phyloP scores from a whole-genome alignment of 2,113 vertebrate genomes.

The Crocuta crocuta region DNA sequence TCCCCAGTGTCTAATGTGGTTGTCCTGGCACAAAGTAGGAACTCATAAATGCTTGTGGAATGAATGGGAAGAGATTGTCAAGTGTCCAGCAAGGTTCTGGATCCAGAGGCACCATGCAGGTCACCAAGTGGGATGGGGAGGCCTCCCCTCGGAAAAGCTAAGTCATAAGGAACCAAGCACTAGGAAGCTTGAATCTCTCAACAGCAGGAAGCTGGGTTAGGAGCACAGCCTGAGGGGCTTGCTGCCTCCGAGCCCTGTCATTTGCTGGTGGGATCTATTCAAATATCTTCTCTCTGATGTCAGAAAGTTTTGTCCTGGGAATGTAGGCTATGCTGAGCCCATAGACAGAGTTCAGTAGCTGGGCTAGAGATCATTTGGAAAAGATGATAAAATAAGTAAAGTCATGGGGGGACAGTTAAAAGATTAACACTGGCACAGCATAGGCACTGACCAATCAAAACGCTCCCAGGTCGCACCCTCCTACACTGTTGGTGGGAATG shows the following conservation, averaged over 20 bases:
- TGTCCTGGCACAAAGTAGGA: background rate
- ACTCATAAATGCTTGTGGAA: background rate
- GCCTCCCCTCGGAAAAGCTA: background rate
- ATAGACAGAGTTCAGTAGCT: background rate
- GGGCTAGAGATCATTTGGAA: background rate
- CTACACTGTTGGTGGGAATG: too few species aligned
- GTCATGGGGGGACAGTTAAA: background rate
- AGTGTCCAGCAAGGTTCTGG: background rate
- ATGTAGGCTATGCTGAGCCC: background rate
- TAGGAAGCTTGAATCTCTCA: background rate
- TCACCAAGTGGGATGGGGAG: background rate
- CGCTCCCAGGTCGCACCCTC: background rate
- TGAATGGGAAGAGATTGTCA: background rate
- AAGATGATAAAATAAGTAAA: background rate
- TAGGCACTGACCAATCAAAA: background rate
- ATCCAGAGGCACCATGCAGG: background rate
- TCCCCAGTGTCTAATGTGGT: background rate
- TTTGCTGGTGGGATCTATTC: background rate
- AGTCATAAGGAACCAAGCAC: background rate
- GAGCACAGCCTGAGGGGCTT: background rate
- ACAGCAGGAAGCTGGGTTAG: background rate
- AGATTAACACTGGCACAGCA: background rate
- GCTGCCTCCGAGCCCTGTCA: background rate
- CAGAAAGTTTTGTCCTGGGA: background rate
- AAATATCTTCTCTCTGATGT: background rate